Evolutionary conservation across 2,113 vertebrate genomes (phyloP).

Genomic region (Cavia aperea): DNA sequence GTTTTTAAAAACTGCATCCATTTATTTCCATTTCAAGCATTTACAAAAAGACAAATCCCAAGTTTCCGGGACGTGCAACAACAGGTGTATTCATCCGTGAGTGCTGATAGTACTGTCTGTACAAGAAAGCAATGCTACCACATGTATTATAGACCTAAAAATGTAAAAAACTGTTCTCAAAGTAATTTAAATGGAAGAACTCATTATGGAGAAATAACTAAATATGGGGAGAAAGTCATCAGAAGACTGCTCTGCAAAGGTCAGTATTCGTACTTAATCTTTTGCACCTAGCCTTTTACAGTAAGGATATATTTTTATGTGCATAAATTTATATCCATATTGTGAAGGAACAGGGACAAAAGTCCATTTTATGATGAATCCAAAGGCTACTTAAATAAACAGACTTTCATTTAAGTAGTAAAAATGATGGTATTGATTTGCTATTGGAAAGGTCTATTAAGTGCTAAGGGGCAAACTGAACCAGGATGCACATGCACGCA

Average conservation of each 20-base stretch:
- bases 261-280: not conserved
- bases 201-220: not conserved
- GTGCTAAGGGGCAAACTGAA: not conserved
- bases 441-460: not conserved
- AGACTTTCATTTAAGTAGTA: not conserved
- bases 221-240: not conserved
- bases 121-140: not conserved
- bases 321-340: not conserved
- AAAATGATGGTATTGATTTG: not conserved
- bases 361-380: not conserved
- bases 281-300: not conserved
- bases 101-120: not conserved
- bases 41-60: not conserved
- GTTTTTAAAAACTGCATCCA: not conserved
- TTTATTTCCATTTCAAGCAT: not conserved
- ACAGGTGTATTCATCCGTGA: not conserved
- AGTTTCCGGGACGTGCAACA: not conserved
- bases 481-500: not conserved
- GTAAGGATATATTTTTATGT: not conserved
- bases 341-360: not conserved
- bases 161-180: not conserved
- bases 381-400: not conserved
- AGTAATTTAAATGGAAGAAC: not conserved
- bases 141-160: not conserved
- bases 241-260: fast-evolving